Percentiles rank a stretch among this genome's conserved stretches.
Evolutionary conservation across 2,888 invertebrate species (phyloP).

Genomic region (Liodrosophila aerea): DNA sequence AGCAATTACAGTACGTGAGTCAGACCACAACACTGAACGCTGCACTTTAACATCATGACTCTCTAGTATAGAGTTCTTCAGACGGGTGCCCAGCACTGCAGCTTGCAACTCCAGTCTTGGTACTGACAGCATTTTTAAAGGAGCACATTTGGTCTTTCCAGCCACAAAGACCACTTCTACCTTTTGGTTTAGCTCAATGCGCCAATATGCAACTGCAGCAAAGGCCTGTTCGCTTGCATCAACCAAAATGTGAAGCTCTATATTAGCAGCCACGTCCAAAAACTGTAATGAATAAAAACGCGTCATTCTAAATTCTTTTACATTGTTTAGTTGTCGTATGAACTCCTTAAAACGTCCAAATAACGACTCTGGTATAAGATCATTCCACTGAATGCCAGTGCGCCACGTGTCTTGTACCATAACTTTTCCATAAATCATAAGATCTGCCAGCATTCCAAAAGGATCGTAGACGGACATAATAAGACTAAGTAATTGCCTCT

Average conservation of each 20-base stretch:
- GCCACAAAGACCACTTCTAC: no score
- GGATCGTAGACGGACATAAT: conserved; percentile 13
- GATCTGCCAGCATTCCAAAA: conserved; percentile 7
- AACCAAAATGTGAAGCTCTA: conserved; percentile 2
- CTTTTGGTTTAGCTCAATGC: conserved; percentile 13
- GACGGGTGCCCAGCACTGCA: not conserved
- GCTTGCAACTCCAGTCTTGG: conserved; percentile 5
- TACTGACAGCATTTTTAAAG: conserved; percentile 10
- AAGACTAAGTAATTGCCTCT: conserved; percentile 7
- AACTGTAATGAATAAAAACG: not conserved
- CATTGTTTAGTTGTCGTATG: no score
- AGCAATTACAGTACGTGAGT: not conserved
- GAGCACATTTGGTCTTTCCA: no score
- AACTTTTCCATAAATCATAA: not conserved
- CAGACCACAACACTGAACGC: not conserved
- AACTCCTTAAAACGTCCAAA: conserved; percentile 3
- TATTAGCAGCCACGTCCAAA: not conserved
- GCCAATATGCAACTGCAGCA: conserved; percentile 1
- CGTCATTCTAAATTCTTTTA: not conserved
- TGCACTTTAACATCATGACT: not conserved
- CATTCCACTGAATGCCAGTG: not conserved
- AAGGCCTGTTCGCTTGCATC: conserved; percentile 4
- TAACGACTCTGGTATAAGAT: conserved; percentile 3
- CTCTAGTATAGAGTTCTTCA: not conserved
- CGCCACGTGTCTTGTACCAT: not conserved